phyloP scores from a whole-genome alignment of 2,797 vertebrate genomes.

The Pogonophryne albipinna region DNA sequence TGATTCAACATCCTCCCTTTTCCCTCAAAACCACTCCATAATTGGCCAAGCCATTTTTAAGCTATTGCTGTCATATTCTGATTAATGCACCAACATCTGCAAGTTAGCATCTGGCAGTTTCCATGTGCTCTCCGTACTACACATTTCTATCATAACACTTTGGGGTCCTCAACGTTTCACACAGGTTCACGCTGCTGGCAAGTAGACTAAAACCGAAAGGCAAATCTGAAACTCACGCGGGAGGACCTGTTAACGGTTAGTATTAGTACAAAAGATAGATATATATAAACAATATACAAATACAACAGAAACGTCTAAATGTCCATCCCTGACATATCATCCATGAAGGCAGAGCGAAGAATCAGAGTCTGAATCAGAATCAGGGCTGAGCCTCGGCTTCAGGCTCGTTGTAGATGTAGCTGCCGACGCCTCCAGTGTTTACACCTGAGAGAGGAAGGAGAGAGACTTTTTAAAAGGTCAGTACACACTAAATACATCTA shows the following conservation, averaged over 20 bases:
- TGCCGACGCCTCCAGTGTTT: conserved; percentile 90
- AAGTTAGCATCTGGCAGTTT: no score
- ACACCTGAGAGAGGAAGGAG: conserved; percentile 75
- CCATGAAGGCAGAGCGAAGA: conserved; percentile 45
- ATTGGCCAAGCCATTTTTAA: no score
- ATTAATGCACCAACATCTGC: no score
- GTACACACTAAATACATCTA: neutral
- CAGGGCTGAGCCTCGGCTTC: conserved; percentile 68
- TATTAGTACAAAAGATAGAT: conserved; percentile 71
- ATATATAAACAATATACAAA: conserved; percentile 74
- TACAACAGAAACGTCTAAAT: conserved; percentile 60
- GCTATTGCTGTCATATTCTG: no score
- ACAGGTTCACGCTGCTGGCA: no score
- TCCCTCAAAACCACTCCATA: no score
- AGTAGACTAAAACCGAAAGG: conserved; percentile 28
- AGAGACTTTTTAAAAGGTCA: neutral
- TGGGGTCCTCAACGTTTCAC: no score
- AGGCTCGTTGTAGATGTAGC: conserved; percentile 88
- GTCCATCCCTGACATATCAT: conserved; percentile 53
- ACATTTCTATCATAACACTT: no score
- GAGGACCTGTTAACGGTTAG: conserved; percentile 55
- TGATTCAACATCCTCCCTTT: no score
- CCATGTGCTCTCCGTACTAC: no score
- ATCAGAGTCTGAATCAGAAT: conserved; percentile 31
- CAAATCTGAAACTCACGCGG: conserved; percentile 41